Evolutionary conservation across 2,797 vertebrate genomes (phyloP).

Genomic region (Setipinna tenuifilis): DNA sequence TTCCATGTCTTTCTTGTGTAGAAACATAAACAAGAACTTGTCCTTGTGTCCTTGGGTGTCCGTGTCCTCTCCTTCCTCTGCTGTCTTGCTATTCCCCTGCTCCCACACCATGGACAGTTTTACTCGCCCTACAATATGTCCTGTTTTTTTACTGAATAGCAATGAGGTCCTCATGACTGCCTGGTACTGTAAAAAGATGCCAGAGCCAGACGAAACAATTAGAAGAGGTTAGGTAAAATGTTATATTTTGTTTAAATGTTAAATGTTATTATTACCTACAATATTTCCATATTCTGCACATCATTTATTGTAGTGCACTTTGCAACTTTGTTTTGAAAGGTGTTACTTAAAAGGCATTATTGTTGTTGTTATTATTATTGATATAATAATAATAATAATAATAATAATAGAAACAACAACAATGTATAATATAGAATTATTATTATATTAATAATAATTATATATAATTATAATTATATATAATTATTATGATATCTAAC

Average conservation of each 20-base stretch:
- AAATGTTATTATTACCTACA: too few relatives aligned
- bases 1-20: background rate
- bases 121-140: background rate
- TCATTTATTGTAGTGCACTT: too few relatives aligned
- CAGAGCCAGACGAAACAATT: background rate
- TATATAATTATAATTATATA: too few relatives aligned
- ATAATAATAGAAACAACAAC: too few relatives aligned
- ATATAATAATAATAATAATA: too few relatives aligned
- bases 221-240: background rate
- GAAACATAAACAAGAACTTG: background rate
- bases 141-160: background rate
- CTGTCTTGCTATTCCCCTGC: background rate
- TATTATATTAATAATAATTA: too few relatives aligned
- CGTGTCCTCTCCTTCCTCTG: slow-evolving; percentile 2
- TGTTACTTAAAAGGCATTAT: too few relatives aligned
- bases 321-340: too few relatives aligned
- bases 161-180: background rate
- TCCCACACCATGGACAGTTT: background rate
- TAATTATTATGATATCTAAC: too few relatives aligned
- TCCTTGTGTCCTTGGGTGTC: background rate
- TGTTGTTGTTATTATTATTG: too few relatives aligned
- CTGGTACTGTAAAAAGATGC: background rate
- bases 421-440: too few relatives aligned
- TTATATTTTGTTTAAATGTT: background rate
- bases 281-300: too few relatives aligned